A percentile compares a stretch with the other conserved stretches of the same genome.
Conservation (phyloP, 1,140 invertebrate genomes). For the Calephelis virginiensis region DNA sequence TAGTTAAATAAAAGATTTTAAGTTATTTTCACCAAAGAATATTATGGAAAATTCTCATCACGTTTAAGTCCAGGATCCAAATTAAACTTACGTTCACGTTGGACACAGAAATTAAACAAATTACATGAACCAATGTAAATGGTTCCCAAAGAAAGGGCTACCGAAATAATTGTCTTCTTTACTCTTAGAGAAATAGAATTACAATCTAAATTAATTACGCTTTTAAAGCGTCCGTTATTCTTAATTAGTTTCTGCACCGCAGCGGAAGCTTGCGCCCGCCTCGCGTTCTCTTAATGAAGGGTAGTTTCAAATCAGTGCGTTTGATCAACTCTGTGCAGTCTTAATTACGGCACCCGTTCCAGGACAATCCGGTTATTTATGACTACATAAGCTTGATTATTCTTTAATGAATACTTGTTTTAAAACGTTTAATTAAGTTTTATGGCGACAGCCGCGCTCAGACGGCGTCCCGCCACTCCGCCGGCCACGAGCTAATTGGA, state of each 20-base stretch:
- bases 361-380: slow-evolving; percentile 79
- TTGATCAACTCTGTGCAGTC: slow-evolving; percentile 79
- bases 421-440: slow-evolving; percentile 81
- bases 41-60: slow-evolving; percentile 29
- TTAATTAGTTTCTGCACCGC: slow-evolving; percentile 79
- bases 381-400: slow-evolving; percentile 80
- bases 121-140: slow-evolving; percentile 72
- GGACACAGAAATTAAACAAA: slow-evolving; percentile 73
- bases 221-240: slow-evolving; percentile 79
- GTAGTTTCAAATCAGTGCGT: slow-evolving; percentile 78
- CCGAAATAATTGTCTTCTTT: slow-evolving; percentile 78
- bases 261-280: slow-evolving; percentile 70
- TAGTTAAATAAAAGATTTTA: not conserved
- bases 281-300: slow-evolving; percentile 76
- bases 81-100: slow-evolving; percentile 53
- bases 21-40: not conserved
- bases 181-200: slow-evolving; percentile 77
- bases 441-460: slow-evolving; percentile 77
- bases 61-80: slow-evolving; percentile 43
- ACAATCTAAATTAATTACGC: slow-evolving; percentile 79
- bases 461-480: slow-evolving; percentile 74
- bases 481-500: slow-evolving; percentile 78
- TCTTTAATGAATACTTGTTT: slow-evolving; percentile 80
- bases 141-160: slow-evolving; percentile 75
- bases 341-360: slow-evolving; percentile 77